Percentiles rank a stretch among this genome's conserved stretches.
These are phyloP conservation scores for Dinothrombium tinctorium DNA, from an alignment of 1,140 invertebrate genomes.

Conservation along the genomic window DNA sequence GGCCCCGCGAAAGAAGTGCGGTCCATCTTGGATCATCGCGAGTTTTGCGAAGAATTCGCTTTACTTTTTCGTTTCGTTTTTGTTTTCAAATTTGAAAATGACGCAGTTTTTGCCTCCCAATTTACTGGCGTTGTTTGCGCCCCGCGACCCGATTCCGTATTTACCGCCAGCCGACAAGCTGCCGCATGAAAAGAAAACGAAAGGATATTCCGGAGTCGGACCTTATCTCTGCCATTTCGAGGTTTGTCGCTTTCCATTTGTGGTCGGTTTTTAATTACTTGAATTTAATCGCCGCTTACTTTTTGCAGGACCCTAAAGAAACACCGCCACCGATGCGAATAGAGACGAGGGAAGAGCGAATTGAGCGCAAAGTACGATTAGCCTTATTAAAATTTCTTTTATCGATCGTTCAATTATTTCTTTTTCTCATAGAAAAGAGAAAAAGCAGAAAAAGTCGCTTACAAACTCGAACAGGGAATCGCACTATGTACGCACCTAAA, in stretches of 20 bases:
- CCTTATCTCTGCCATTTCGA: slow-evolving; percentile 67
- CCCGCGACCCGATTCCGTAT: slow-evolving; percentile 83
- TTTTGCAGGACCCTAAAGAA: slow-evolving; percentile 66
- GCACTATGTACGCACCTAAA: too few relatives aligned
- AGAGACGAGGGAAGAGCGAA: slow-evolving; percentile 77
- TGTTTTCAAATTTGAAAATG: slow-evolving; percentile 33
- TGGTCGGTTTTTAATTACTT: slow-evolving; percentile 1
- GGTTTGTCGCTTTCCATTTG: slow-evolving; percentile 31
- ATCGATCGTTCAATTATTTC: too few relatives aligned
- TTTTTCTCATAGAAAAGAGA: slow-evolving; percentile 66
- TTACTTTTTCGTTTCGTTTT: too few relatives aligned
- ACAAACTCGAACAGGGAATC: slow-evolving; percentile 95
- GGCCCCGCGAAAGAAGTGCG: too few relatives aligned
- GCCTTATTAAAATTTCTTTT: too few relatives aligned
- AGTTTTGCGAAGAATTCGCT: too few relatives aligned
- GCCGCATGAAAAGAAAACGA: slow-evolving; percentile 81
- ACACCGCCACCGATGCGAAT: slow-evolving; percentile 80
- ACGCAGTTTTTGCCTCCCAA: slow-evolving; percentile 97
- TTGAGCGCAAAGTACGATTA: too few relatives aligned
- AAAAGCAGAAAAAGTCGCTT: slow-evolving; percentile 85
- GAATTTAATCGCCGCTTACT: slow-evolving; percentile 4
- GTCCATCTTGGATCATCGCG: too few relatives aligned
- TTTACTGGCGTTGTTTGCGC: slow-evolving; percentile 85
- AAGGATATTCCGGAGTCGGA: slow-evolving; percentile 67
- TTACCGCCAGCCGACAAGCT: slow-evolving; percentile 76